Conservation (phyloP, 2,113 vertebrate species). For the Tetrax tetrax region DNA sequence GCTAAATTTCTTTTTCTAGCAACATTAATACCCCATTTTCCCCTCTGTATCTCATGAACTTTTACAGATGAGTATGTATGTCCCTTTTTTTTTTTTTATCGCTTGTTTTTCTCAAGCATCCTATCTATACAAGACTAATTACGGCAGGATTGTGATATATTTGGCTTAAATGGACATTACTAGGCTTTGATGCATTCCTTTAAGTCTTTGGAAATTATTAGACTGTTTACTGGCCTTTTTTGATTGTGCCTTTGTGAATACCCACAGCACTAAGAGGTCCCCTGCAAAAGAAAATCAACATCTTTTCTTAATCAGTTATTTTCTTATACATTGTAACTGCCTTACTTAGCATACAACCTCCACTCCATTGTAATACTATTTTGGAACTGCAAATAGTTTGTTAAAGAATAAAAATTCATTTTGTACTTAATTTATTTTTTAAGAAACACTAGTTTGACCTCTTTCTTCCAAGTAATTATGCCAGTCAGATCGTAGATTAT, state of each 20-base stretch:
- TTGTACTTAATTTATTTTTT: background rate
- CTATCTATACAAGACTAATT: background rate
- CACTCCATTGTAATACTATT: background rate
- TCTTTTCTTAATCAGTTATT: background rate
- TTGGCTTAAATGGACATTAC: background rate
- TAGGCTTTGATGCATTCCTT: background rate
- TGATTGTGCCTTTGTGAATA: background rate
- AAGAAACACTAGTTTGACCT: background rate
- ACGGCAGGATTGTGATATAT: background rate
- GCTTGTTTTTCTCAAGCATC: background rate
- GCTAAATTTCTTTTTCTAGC: background rate
- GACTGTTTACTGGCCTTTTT: background rate
- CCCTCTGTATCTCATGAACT: background rate
- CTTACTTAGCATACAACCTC: background rate
- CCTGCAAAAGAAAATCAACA: background rate
- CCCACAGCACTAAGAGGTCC: background rate
- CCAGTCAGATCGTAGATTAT: background rate
- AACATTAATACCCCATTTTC: background rate
- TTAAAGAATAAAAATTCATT: background rate
- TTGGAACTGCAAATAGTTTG: background rate
- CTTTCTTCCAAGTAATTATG: background rate
- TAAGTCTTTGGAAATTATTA: constrained; percentile 7
- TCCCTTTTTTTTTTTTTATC: background rate
- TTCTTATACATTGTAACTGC: background rate
- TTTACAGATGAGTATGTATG: background rate